phyloP scores from a whole-genome alignment of 2,797 vertebrate genomes.

The Spinibarbus caldwelli region DNA sequence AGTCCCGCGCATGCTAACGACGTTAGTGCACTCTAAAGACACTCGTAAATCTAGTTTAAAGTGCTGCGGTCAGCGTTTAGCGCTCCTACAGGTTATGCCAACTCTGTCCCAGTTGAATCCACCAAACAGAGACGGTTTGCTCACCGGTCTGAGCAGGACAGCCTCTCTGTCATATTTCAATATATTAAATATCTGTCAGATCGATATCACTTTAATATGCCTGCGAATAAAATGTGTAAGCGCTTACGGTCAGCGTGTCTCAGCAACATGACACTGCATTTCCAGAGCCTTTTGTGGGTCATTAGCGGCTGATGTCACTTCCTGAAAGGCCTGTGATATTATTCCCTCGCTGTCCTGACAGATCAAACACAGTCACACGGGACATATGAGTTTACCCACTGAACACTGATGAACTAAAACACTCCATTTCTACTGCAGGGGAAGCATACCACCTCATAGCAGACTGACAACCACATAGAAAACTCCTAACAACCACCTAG shows the following conservation, averaged over 20 bases:
- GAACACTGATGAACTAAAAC: background rate
- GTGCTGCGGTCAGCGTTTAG: constrained; percentile 35
- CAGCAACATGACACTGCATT: constrained; percentile 20
- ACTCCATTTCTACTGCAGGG: background rate
- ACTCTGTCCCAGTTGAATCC: background rate
- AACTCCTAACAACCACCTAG: background rate
- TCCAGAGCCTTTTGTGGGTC: background rate
- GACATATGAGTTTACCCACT: background rate
- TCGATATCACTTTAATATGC: background rate
- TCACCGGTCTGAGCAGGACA: background rate
- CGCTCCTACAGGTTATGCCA: constrained; percentile 1
- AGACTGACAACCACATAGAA: background rate
- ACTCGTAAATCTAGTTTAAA: constrained; percentile 35
- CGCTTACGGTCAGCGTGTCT: background rate
- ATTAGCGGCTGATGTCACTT: constrained; percentile 23
- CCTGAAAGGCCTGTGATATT: constrained; percentile 5
- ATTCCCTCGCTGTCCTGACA: background rate
- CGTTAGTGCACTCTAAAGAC: background rate
- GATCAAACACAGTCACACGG: background rate
- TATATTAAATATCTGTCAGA: constrained; percentile 5
- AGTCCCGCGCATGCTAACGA: constrained; percentile 21
- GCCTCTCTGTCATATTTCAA: background rate
- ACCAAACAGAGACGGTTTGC: background rate
- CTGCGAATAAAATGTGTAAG: background rate
- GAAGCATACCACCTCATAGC: background rate